A percentile compares a stretch with the other conserved stretches of the same genome.
These are phyloP conservation scores for Drosophila arizonae DNA, from an alignment of 1,140 invertebrate genomes.

Conservation along the genomic window DNA sequence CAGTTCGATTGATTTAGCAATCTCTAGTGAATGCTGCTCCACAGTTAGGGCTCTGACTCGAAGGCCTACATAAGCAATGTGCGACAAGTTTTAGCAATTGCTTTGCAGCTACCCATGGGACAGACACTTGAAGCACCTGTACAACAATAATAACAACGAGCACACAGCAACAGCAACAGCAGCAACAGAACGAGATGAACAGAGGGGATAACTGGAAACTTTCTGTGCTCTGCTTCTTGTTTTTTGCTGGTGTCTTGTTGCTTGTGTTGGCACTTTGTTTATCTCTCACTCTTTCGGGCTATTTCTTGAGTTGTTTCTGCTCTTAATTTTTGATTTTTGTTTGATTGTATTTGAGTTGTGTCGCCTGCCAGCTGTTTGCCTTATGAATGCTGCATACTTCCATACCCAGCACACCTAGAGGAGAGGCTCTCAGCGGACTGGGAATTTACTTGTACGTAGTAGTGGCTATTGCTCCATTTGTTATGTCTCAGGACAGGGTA, in stretches of 20 bases:
- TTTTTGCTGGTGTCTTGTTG: constrained; percentile 28
- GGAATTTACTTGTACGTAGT: not conserved
- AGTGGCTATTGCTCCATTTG: too few species aligned
- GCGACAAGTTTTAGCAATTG: constrained; percentile 42
- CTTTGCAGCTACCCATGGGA: constrained; percentile 31
- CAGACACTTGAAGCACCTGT: constrained; percentile 23
- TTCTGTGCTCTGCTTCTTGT: constrained; percentile 48
- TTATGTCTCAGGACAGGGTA: not conserved
- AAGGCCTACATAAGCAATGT: constrained; percentile 31
- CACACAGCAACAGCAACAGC: constrained; percentile 12
- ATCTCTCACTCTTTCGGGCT: constrained; percentile 25
- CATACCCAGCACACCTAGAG: not conserved
- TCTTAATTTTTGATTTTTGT: constrained; percentile 64
- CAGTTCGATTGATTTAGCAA: not conserved
- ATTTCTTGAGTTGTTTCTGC: constrained; percentile 44
- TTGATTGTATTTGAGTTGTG: constrained; percentile 58
- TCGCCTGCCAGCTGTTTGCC: constrained; percentile 31
- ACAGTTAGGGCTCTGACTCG: not conserved
- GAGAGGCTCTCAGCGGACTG: not conserved
- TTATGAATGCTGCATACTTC: constrained; percentile 41
- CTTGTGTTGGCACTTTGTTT: constrained; percentile 29
- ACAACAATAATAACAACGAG: constrained; percentile 10
- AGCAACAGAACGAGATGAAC: constrained; percentile 3
- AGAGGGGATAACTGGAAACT: constrained; percentile 36
- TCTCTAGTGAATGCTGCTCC: not conserved